A percentile compares a stretch with the other conserved stretches of the same genome.
Conservation (phyloP, 2,888 invertebrate species). For the Melanotus villosus region DNA sequence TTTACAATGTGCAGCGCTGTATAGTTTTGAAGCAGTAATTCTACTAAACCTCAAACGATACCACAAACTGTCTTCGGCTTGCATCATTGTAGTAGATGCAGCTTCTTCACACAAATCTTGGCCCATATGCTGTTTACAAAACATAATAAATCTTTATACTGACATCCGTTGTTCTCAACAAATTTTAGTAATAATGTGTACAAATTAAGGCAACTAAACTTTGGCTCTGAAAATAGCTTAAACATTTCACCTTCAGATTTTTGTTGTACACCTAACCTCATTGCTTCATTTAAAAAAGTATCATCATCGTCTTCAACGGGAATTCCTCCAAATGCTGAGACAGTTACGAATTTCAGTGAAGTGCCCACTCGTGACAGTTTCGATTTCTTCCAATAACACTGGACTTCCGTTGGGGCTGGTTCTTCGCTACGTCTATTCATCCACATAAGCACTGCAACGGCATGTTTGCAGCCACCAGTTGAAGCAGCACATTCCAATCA, state of each 20-base stretch:
- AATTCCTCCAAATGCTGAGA: background rate
- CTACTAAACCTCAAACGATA: conserved; percentile 46
- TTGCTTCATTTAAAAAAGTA: background rate
- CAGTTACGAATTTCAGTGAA: background rate
- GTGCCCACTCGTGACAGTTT: conserved; percentile 1
- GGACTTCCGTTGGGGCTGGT: too few relatives aligned
- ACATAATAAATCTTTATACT: background rate
- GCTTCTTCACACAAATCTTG: background rate
- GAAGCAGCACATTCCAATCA: too few relatives aligned
- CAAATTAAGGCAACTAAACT: background rate
- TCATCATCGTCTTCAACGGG: background rate
- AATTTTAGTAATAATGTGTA: background rate
- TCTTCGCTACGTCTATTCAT: too few relatives aligned
- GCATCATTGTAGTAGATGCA: background rate
- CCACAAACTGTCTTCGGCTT: conserved; percentile 37
- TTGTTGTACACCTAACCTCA: background rate
- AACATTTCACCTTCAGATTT: background rate
- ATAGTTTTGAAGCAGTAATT: conserved; percentile 45
- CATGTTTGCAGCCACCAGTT: too few relatives aligned
- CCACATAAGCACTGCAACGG: too few relatives aligned
- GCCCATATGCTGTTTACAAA: background rate
- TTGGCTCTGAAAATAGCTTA: background rate
- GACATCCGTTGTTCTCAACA: background rate
- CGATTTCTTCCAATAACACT: too few relatives aligned
- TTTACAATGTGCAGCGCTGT: conserved; percentile 40